A percentile compares a stretch with the other conserved stretches of the same genome.
Evolutionary conservation across 2,797 vertebrate species (phyloP).

Genomic region (Ptychadena robeensis): DNA sequence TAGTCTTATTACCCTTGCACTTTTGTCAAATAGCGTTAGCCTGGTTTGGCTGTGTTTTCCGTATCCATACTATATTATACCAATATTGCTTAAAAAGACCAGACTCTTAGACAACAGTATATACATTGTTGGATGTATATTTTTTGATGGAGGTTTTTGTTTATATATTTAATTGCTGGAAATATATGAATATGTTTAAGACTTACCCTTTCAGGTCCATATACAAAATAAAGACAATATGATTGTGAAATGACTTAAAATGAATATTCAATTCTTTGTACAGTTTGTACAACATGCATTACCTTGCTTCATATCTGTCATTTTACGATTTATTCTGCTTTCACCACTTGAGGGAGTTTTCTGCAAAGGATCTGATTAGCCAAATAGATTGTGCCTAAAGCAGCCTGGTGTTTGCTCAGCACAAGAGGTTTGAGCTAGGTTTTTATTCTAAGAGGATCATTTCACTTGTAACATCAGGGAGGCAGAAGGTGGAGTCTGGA

Average conservation of each 20-base stretch:
- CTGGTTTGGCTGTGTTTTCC: too few species aligned
- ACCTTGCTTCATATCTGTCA: slow-evolving; percentile 1
- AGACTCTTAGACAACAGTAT: too few species aligned
- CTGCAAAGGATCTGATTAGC: slow-evolving; percentile 26
- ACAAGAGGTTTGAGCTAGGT: slow-evolving; percentile 53
- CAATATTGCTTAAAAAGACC: too few species aligned
- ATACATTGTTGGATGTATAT: too few species aligned
- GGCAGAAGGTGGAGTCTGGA: slow-evolving; percentile 30
- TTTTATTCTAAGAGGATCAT: slow-evolving; percentile 58
- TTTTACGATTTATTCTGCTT: slow-evolving; percentile 11
- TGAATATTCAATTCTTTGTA: neutral
- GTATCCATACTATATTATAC: too few species aligned
- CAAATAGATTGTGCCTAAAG: slow-evolving; percentile 26
- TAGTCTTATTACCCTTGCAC: too few species aligned
- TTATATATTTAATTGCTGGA: too few species aligned
- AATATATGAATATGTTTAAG: too few species aligned
- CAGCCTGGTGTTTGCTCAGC: slow-evolving; percentile 25
- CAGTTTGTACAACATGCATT: slow-evolving; percentile 10
- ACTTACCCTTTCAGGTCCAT: too few species aligned
- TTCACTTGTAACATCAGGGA: slow-evolving; percentile 29
- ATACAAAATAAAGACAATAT: too few species aligned
- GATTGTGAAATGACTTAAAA: neutral
- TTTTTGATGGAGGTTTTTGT: too few species aligned
- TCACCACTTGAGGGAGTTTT: slow-evolving; percentile 41
- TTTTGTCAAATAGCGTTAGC: too few species aligned